phyloP scores from a whole-genome alignment of 2,113 vertebrate genomes.

The Lagenorhynchus albirostris region DNA sequence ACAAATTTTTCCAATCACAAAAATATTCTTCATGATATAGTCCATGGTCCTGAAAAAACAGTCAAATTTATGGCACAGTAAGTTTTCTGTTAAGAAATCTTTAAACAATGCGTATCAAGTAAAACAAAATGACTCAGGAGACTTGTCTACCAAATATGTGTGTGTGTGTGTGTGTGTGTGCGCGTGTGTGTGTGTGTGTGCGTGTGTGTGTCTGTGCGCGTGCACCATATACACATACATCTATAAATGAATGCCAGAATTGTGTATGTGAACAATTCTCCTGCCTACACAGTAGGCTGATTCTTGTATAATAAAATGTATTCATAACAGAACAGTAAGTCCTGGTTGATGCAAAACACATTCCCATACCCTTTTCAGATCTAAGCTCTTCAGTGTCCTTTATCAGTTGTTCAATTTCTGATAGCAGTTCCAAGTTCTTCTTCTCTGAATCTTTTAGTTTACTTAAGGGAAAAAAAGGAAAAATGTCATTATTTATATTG shows the following conservation, averaged over 20 bases:
- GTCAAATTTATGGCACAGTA: neutral
- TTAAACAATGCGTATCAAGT: neutral
- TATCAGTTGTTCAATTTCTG: conserved; percentile 94
- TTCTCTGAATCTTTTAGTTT: conserved; percentile 96
- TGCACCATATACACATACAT: neutral
- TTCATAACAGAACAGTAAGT: conserved; percentile 36
- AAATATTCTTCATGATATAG: neutral
- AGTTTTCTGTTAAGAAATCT: conserved; percentile 10
- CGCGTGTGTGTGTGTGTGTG: neutral
- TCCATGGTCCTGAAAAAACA: conserved; percentile 21
- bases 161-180: neutral
- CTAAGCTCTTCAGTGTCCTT: conserved; percentile 96
- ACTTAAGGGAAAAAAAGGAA: conserved; percentile 78
- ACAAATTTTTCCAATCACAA: neutral
- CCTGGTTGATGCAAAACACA: conserved; percentile 70
- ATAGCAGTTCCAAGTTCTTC: conserved; percentile 92
- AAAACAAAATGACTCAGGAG: conserved; percentile 46
- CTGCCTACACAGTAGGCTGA: neutral
- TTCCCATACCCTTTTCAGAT: conserved; percentile 91
- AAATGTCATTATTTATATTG: conserved; percentile 62
- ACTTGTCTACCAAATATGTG: conserved; percentile 10
- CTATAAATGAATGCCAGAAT: neutral
- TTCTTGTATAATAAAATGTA: conserved; percentile 56
- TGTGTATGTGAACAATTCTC: neutral
- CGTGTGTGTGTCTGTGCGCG: neutral